Conservation (phyloP, 2,888 invertebrate species). For the Chrysina gloriosa region DNA sequence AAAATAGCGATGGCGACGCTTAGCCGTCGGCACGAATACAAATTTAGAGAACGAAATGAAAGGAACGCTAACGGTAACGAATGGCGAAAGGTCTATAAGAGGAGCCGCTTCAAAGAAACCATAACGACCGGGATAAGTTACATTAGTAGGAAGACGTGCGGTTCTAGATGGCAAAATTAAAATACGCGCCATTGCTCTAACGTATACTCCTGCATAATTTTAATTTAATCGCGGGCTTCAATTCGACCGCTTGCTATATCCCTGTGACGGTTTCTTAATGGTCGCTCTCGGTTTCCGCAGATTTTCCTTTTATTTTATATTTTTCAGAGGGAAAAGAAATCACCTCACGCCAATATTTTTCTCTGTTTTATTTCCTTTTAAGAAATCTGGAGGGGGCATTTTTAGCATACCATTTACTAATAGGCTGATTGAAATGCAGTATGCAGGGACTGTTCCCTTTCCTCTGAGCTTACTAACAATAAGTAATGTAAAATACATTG, state of each 20-base stretch:
- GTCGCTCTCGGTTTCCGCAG: neutral
- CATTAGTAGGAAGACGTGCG: constrained; percentile 30
- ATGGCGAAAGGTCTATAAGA: constrained; percentile 25
- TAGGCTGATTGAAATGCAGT: too few species aligned
- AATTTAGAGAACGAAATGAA: constrained; percentile 27
- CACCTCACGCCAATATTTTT: too few species aligned
- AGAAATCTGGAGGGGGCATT: too few species aligned
- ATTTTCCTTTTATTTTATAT: neutral
- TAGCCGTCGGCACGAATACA: constrained; percentile 15
- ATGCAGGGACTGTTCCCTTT: too few species aligned
- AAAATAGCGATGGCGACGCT: neutral
- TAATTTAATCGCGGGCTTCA: constrained; percentile 37
- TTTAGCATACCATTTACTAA: too few species aligned
- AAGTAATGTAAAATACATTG: too few species aligned
- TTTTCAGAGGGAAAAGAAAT: neutral
- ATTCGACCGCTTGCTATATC: neutral
- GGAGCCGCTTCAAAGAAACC: constrained; percentile 33
- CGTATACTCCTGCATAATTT: constrained; percentile 41
- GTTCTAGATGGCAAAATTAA: constrained; percentile 32
- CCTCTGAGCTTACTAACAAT: too few species aligned
- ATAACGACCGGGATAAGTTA: constrained; percentile 16
- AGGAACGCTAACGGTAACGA: constrained; percentile 22
- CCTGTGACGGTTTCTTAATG: neutral
- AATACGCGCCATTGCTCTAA: constrained; percentile 36
- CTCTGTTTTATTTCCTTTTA: too few species aligned